These are phyloP conservation scores for Steinernema feltiae DNA, from an alignment of 1,140 invertebrate genomes.

Conservation along the genomic window DNA sequence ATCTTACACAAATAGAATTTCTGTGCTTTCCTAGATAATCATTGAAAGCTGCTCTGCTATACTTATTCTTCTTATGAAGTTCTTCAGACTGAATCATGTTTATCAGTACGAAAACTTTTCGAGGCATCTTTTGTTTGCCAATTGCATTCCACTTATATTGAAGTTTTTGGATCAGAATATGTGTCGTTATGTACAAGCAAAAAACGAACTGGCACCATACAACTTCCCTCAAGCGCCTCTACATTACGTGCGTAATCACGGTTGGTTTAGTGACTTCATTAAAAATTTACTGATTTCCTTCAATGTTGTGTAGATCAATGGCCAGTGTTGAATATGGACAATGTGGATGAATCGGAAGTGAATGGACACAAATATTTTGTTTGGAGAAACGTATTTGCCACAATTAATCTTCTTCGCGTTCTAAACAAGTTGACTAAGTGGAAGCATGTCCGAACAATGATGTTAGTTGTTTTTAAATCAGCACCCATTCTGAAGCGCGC, in stretches of 20 bases:
- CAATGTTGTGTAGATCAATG: conserved; percentile 79
- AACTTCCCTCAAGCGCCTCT: conserved; percentile 48
- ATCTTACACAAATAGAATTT: conserved; percentile 62
- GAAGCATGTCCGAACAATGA: conserved; percentile 99
- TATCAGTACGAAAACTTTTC: conserved; percentile 98
- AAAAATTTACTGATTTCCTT: too few species aligned
- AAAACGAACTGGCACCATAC: conserved; percentile 68
- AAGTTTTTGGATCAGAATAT: conserved; percentile 99
- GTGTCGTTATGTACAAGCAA: conserved; percentile 83
- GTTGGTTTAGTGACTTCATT: too few species aligned
- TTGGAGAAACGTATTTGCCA: conserved; percentile 96
- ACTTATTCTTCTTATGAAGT: conserved; percentile 83
- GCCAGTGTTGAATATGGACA: conserved; percentile 85
- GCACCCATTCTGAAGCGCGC: conserved; percentile 94
- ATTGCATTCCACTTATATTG: conserved; percentile 93
- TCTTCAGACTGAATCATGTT: conserved; percentile 97
- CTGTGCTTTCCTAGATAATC: conserved; percentile 71
- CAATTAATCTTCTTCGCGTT: conserved; percentile 90
- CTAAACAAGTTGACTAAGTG: conserved; percentile 98
- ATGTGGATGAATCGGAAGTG: conserved; percentile 63
- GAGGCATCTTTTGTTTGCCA: conserved; percentile 96
- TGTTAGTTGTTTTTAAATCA: conserved; percentile 98
- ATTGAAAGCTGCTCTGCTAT: conserved; percentile 95
- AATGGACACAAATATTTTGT: conserved; percentile 66
- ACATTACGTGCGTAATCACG: conserved; percentile 45